Percentiles rank a stretch among this genome's conserved stretches.
Evolutionary conservation across 2,113 vertebrate genomes (phyloP).

Genomic region (Pyxicephalus adspersus): DNA sequence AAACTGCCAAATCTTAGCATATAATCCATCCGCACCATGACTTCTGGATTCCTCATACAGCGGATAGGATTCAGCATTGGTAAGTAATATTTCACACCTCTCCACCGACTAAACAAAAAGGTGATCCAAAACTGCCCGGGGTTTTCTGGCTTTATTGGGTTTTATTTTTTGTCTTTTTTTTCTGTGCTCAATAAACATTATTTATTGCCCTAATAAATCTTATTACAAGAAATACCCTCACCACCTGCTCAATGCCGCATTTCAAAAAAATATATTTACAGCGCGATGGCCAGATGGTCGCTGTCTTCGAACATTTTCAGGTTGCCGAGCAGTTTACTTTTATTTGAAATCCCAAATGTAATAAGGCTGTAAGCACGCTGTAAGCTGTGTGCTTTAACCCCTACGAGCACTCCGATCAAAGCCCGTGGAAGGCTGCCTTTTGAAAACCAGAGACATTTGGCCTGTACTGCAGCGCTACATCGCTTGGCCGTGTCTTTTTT

Average conservation of each 20-base stretch:
- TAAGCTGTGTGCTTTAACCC: slow-evolving; percentile 38
- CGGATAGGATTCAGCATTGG: neutral
- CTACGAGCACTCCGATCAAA: neutral
- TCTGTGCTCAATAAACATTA: slow-evolving; percentile 39
- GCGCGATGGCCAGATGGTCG: slow-evolving; percentile 62
- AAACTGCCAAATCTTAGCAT: too few species aligned
- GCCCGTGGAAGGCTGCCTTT: neutral
- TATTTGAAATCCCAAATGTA: slow-evolving; percentile 54
- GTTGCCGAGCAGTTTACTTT: slow-evolving; percentile 51
- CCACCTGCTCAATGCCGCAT: slow-evolving; percentile 49
- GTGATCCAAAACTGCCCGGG: slow-evolving; percentile 1
- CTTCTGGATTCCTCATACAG: neutral
- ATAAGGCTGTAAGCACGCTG: slow-evolving; percentile 48
- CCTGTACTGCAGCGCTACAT: slow-evolving; percentile 1
- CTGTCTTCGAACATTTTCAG: slow-evolving; percentile 6
- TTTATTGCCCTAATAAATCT: slow-evolving; percentile 59
- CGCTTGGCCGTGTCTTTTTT: neutral
- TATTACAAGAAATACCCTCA: slow-evolving; percentile 23
- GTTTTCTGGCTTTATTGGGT: slow-evolving; percentile 36
- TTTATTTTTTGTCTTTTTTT: slow-evolving; percentile 9
- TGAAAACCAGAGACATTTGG: slow-evolving; percentile 17
- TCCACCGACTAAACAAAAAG: neutral
- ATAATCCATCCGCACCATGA: neutral
- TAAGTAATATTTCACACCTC: slow-evolving; percentile 17
- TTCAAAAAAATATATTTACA: slow-evolving; percentile 56